Percentiles rank a stretch among this genome's conserved stretches.
Conservation (phyloP, 2,797 vertebrate species). For the Gouania willdenowi region DNA sequence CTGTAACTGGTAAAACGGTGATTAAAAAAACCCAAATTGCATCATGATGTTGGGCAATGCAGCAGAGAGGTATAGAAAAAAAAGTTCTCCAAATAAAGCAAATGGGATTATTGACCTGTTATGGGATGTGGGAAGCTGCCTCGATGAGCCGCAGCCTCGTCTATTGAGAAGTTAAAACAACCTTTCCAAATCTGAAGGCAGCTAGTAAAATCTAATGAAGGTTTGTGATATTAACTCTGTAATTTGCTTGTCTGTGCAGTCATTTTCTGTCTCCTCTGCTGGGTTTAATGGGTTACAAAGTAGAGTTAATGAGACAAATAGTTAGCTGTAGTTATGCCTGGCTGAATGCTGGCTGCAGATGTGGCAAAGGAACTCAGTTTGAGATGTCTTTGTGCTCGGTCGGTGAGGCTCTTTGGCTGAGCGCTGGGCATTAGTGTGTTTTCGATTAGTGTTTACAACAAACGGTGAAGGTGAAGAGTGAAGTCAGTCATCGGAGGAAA, state of each 20-base stretch:
- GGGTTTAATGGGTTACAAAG: constrained; percentile 67
- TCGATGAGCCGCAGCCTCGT: constrained; percentile 15
- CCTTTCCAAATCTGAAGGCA: constrained; percentile 48
- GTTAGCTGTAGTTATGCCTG: constrained; percentile 42
- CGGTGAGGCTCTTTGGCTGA: constrained; percentile 23
- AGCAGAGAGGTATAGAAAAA: constrained; percentile 3
- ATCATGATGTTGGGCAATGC: constrained; percentile 76
- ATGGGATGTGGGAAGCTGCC: constrained; percentile 53
- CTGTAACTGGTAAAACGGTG: constrained; percentile 78
- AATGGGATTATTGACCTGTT: constrained; percentile 52
- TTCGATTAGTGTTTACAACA: constrained; percentile 2
- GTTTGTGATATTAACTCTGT: constrained; percentile 68
- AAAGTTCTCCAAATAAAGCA: constrained; percentile 44
- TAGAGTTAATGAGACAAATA: constrained; percentile 69
- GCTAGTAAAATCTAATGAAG: constrained; percentile 74
- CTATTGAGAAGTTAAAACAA: constrained; percentile 54
- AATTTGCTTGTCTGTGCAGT: constrained; percentile 67
- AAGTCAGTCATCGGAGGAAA: constrained; percentile 12
- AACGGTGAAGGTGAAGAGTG: constrained; percentile 4
- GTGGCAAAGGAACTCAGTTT: constrained; percentile 43
- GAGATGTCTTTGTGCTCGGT: constrained; percentile 38
- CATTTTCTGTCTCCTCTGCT: constrained; percentile 62
- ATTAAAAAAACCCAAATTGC: constrained; percentile 81
- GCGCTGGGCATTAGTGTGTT: constrained; percentile 4
- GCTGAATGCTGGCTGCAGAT: constrained; percentile 48